Conservation (phyloP, 2,797 vertebrate species). For the Pantherophis vulpinus region DNA sequence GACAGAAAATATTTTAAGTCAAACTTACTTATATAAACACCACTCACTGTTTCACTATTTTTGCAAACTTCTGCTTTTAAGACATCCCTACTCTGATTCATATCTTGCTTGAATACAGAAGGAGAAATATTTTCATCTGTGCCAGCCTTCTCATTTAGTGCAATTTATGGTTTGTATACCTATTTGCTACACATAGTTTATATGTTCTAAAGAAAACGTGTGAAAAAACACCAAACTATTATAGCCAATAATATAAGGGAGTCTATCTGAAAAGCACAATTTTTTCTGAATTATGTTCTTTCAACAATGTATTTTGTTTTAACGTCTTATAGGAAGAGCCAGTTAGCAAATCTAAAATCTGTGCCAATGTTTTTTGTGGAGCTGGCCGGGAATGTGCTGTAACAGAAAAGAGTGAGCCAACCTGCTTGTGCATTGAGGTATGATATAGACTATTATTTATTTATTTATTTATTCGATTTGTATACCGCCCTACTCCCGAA, state of each 20-base stretch:
- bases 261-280: background rate
- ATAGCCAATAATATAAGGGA: background rate
- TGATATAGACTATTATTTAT: slow-evolving; percentile 10
- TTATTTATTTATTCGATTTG: no score
- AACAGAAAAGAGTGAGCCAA: slow-evolving; percentile 94
- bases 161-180: background rate
- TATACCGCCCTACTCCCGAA: no score
- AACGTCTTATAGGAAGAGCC: slow-evolving; percentile 77
- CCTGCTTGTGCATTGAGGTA: slow-evolving; percentile 97
- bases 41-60: background rate
- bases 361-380: slow-evolving; percentile 98
- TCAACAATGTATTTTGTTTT: slow-evolving; percentile 33
- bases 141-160: background rate
- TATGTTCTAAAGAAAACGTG: background rate
- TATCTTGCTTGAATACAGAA: background rate
- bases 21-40: background rate
- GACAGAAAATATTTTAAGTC: background rate
- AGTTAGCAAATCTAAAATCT: slow-evolving; percentile 96
- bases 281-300: background rate
- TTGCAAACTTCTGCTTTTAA: background rate
- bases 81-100: background rate
- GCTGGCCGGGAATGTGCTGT: slow-evolving; percentile 94
- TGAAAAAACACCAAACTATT: background rate
- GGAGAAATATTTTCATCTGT: background rate
- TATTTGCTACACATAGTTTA: background rate